Evolutionary conservation across 2,888 invertebrate species (phyloP).

Genomic region (Slavum lentiscoides): DNA sequence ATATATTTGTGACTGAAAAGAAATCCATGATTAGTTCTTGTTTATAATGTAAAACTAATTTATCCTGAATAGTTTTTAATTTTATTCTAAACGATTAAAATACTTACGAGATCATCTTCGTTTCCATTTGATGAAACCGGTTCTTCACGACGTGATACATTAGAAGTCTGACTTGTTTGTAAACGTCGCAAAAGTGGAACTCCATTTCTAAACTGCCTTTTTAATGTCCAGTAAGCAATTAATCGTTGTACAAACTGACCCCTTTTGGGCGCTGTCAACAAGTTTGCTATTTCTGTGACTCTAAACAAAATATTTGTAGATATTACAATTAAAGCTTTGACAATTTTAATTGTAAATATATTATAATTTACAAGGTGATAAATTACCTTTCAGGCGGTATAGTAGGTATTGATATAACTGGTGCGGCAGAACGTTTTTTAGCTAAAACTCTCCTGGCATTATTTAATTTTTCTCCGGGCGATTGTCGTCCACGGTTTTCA

Average conservation of each 20-base stretch:
- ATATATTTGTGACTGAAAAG: not conserved
- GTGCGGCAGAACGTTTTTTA: constrained; percentile 85
- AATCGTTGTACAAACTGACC: constrained; percentile 85
- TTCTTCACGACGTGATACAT: constrained; percentile 58
- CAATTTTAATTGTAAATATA: not conserved
- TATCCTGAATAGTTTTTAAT: not conserved
- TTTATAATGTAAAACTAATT: not conserved
- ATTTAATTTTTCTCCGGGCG: constrained; percentile 55
- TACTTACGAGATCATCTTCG: constrained; percentile 57
- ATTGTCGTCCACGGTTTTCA: constrained; percentile 59
- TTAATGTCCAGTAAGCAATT: constrained; percentile 96
- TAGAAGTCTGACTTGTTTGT: constrained; percentile 64
- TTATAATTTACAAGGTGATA: not conserved
- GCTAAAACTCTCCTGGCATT: constrained; percentile 79
- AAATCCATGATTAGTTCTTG: not conserved
- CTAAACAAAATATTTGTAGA: constrained; percentile 59
- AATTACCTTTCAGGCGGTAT: constrained; percentile 73
- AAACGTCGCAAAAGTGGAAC: constrained; percentile 87
- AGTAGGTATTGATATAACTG: constrained; percentile 90
- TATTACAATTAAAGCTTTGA: not conserved
- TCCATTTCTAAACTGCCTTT: constrained; percentile 91
- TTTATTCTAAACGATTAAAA: not conserved
- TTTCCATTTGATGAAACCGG: constrained; percentile 58
- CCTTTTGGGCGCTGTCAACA: constrained; percentile 76
- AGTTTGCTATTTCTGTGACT: constrained; percentile 81